phyloP scores from a whole-genome alignment of 1,140 invertebrate genomes.

The Drosophila prosaltans region DNA sequence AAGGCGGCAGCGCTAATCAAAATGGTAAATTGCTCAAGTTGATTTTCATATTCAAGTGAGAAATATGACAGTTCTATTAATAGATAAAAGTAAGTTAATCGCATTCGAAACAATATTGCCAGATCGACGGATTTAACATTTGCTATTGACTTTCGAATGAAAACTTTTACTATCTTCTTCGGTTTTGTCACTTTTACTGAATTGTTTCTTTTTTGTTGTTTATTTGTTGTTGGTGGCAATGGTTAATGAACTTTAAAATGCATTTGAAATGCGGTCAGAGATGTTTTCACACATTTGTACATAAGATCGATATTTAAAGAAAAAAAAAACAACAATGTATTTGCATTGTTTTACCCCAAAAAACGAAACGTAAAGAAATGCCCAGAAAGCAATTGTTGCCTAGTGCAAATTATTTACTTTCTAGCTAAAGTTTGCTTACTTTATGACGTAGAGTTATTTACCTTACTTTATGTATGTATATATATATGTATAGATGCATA shows the following conservation, averaged over 20 bases:
- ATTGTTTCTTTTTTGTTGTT: not conserved
- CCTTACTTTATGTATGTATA: no score
- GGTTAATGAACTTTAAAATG: constrained; percentile 17
- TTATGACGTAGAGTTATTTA: constrained; percentile 34
- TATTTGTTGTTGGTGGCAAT: not conserved
- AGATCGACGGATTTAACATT: not conserved
- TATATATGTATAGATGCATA: no score
- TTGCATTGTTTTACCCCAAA: constrained; percentile 39
- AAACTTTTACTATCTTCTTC: not conserved
- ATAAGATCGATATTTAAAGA: no score
- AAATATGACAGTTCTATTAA: constrained; percentile 5
- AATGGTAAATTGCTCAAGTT: not conserved
- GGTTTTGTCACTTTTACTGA: no score
- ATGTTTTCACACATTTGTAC: constrained; percentile 7
- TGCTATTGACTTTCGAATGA: not conserved
- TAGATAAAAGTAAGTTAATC: not conserved
- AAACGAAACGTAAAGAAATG: constrained; percentile 27
- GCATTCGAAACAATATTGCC: not conserved
- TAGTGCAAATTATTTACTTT: constrained; percentile 64
- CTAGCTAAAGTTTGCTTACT: constrained; percentile 25
- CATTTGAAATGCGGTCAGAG: constrained; percentile 14
- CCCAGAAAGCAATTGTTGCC: constrained; percentile 34
- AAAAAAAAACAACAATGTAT: constrained; percentile 38
- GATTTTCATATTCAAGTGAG: constrained; percentile 15
- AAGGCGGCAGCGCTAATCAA: constrained; percentile 8